Evolutionary conservation across 2,888 invertebrate genomes (phyloP).

Genomic region (Caradrina clavipalpis): DNA sequence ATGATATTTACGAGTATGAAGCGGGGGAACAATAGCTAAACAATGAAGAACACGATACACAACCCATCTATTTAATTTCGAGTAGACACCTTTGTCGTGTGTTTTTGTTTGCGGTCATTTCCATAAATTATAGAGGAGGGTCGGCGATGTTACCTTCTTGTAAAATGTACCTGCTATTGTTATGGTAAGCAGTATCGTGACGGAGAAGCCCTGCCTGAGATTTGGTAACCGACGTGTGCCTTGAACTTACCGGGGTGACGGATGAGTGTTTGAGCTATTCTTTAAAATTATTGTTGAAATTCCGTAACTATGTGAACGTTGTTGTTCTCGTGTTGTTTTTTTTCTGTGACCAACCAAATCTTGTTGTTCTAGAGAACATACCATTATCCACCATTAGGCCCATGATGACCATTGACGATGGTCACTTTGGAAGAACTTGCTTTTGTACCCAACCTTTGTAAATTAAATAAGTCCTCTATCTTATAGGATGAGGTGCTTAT

Average conservation of each 20-base stretch:
- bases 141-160: slow-evolving; percentile 73
- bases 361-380: neutral
- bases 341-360: neutral
- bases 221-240: slow-evolving; percentile 75
- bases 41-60: slow-evolving; percentile 84
- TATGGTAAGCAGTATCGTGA: slow-evolving; percentile 87
- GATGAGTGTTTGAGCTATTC: slow-evolving; percentile 51
- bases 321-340: neutral
- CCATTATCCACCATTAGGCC: neutral
- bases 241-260: slow-evolving; percentile 61
- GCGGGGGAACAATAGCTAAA: slow-evolving; percentile 80
- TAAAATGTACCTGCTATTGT: slow-evolving; percentile 87
- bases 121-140: slow-evolving; percentile 89
- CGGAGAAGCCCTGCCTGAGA: slow-evolving; percentile 79
- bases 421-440: neutral
- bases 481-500: neutral
- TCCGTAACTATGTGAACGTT: slow-evolving; percentile 12
- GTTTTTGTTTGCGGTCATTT: slow-evolving; percentile 89
- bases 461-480: neutral
- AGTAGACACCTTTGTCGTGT: slow-evolving; percentile 90
- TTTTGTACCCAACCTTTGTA: neutral
- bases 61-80: slow-evolving; percentile 89
- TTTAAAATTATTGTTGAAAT: slow-evolving; percentile 24
- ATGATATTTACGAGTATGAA: slow-evolving; percentile 85
- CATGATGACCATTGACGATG: too few relatives aligned